Base-by-base conservation (phyloP, 2,888 invertebrate species). In the Dryomyza anilis region DNA sequence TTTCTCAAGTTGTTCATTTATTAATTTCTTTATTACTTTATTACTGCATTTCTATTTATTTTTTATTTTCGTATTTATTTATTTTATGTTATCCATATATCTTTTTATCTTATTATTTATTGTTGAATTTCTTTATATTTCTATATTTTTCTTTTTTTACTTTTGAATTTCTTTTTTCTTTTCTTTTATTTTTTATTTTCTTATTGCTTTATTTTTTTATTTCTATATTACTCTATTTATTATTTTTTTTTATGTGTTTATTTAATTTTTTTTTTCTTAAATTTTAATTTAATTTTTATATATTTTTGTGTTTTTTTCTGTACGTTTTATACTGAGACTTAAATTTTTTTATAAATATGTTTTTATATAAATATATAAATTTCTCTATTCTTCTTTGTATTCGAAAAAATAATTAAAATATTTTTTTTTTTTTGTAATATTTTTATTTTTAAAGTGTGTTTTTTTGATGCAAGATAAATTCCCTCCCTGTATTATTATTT, bases 151-250 rank as follows among this genome's bases (percentile, higher is more conserved):
- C 14, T 29, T 29, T 27, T 27, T 56, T 33, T 56, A 27, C 6
- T 4, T 56, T 56, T 56, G 14, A 23, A 56, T 56, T 23, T 56
- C 29, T 56, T 33, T 56, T 23, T 27, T 16, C 29, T 56, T 56
- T 33, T 27, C 25, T 56, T 27, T 56, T 56, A 23, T 16, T 29
- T 23, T 56, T 27, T 27, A 23, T 56, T 33, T 29, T 23, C 14
- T 16, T 56, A 29, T 56, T 33, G 14, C 25, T 56, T 27, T 56
- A 29, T 27, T 16, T 56, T 23, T 56, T 27, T 19, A 23, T 56
- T 56, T 56, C 14, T 27, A 56, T 56, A 29, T 56, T 56, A 23
- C 25, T 56, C 14, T 56, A 29, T 27, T 27, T 56, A 27, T 56
- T 23, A 23, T 27, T 56, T 56, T 56, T 23, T 1, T 30, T 29